A percentile compares a stretch with the other conserved stretches of the same genome.
phyloP scores from a whole-genome alignment of 2,888 invertebrate genomes.

The Cryptocephalus primarius region DNA sequence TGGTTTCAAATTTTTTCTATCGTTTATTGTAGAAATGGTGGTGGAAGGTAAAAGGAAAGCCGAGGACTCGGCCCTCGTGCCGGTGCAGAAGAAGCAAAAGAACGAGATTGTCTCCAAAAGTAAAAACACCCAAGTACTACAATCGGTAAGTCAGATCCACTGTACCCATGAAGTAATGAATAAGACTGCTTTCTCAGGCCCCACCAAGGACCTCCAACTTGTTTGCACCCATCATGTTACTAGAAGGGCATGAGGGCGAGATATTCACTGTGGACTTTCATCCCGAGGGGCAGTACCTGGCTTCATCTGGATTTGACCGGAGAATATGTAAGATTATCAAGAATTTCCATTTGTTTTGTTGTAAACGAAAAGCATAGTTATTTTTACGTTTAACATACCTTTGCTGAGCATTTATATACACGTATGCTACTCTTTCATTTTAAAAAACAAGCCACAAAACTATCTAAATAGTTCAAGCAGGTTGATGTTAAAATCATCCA shows the following conservation, averaged over 20 bases:
- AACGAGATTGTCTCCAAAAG: conserved; percentile 64
- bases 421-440: too few species aligned
- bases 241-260: conserved; percentile 96
- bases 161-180: not conserved
- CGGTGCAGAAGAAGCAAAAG: conserved; percentile 53
- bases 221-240: conserved; percentile 86
- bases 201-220: conserved; percentile 78
- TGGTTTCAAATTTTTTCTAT: not conserved
- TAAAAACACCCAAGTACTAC: conserved; percentile 65
- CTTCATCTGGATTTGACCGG: conserved; percentile 90
- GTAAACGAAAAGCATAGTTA: not conserved
- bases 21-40: conserved; percentile 17
- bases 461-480: too few species aligned
- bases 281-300: conserved; percentile 89
- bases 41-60: conserved; percentile 52
- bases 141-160: conserved; percentile 47
- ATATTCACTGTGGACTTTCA: conserved; percentile 89
- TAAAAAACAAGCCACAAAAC: too few species aligned
- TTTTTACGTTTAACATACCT: not conserved
- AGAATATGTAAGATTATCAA: conserved; percentile 71
- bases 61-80: conserved; percentile 49
- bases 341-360: not conserved
- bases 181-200: conserved; percentile 35
- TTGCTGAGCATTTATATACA: too few species aligned
- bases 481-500: too few species aligned